A percentile compares a stretch with the other conserved stretches of the same genome.
Conservation (phyloP, 2,888 invertebrate species). For the Agonopterix subpropinquella region DNA sequence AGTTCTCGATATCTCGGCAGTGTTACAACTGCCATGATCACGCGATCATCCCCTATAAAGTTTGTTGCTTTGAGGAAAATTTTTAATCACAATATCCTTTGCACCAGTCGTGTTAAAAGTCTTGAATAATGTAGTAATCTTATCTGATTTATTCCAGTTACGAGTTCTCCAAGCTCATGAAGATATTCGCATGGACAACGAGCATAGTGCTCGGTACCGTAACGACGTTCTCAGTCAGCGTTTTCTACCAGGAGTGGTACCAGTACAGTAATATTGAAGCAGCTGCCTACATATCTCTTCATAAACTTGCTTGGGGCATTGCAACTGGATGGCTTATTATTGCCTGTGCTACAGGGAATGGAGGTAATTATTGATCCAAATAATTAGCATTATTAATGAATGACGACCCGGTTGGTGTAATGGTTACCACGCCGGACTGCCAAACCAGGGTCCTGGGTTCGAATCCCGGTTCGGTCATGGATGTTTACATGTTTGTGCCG, state of each 20-base stretch:
- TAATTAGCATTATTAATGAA: background rate
- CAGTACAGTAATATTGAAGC: conserved; percentile 76
- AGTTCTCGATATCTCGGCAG: too few species aligned
- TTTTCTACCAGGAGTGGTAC: conserved; percentile 79
- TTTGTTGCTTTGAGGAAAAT: too few species aligned
- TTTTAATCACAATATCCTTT: too few species aligned
- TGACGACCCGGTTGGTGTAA: too few species aligned
- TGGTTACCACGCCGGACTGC: too few species aligned
- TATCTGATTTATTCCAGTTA: conserved; percentile 32
- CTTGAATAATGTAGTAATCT: background rate
- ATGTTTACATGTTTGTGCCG: too few species aligned
- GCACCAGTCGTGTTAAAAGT: too few species aligned
- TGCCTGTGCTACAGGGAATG: conserved; percentile 81
- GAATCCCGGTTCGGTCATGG: too few species aligned
- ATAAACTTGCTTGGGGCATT: conserved; percentile 81
- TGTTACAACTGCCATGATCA: too few species aligned
- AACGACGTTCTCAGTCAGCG: conserved; percentile 77
- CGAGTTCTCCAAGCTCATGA: conserved; percentile 41
- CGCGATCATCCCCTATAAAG: too few species aligned
- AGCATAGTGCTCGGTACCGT: conserved; percentile 62
- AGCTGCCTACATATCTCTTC: conserved; percentile 79
- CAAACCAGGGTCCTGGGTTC: too few species aligned
- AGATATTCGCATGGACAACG: conserved; percentile 48
- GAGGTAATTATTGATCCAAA: conserved; percentile 52
- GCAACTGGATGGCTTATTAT: conserved; percentile 81